A percentile compares a stretch with the other conserved stretches of the same genome.
These are phyloP conservation scores for Epirrhoe alternata DNA, from an alignment of 2,888 invertebrate species.

Conservation along the genomic window DNA sequence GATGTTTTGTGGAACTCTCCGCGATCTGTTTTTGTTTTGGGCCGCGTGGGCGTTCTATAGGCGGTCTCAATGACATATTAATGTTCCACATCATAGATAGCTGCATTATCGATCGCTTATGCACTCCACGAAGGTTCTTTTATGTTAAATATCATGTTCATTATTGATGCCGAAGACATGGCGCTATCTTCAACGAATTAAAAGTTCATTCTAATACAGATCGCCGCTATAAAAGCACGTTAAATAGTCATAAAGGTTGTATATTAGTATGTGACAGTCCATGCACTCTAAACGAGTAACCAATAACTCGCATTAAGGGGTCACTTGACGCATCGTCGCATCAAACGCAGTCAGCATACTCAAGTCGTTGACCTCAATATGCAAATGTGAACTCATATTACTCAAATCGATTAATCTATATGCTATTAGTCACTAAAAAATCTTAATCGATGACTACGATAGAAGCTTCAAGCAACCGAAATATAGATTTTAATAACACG, in stretches of 20 bases:
- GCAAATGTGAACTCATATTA: constrained; percentile 58
- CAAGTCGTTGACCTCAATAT: constrained; percentile 79
- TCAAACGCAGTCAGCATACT: constrained; percentile 73
- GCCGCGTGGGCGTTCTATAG: constrained; percentile 65
- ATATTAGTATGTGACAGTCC: constrained; percentile 59
- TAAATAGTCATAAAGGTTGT: constrained; percentile 43
- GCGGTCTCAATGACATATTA: constrained; percentile 63
- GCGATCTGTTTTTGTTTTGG: constrained; percentile 69
- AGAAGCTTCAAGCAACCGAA: constrained; percentile 39
- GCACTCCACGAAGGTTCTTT: constrained; percentile 45
- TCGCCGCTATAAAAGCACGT: constrained; percentile 24
- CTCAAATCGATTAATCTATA: constrained; percentile 23
- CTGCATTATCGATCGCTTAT: constrained; percentile 62
- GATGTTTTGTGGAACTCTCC: constrained; percentile 78
- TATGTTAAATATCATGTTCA: constrained; percentile 46
- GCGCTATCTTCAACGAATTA: constrained; percentile 20
- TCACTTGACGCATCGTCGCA: constrained; percentile 77
- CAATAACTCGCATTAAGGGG: constrained; percentile 82
- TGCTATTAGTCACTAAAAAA: constrained; percentile 29
- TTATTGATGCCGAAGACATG: constrained; percentile 15
- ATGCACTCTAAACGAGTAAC: constrained; percentile 77
- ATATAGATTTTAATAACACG: constrained; percentile 72
- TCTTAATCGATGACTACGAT: constrained; percentile 37
- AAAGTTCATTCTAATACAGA: constrained; percentile 25
- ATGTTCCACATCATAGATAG: constrained; percentile 62